Evolutionary conservation across 2,888 invertebrate genomes (phyloP), one percentile per base, ranked within the genome.

Genomic region (Microctonus brassicae): DNA sequence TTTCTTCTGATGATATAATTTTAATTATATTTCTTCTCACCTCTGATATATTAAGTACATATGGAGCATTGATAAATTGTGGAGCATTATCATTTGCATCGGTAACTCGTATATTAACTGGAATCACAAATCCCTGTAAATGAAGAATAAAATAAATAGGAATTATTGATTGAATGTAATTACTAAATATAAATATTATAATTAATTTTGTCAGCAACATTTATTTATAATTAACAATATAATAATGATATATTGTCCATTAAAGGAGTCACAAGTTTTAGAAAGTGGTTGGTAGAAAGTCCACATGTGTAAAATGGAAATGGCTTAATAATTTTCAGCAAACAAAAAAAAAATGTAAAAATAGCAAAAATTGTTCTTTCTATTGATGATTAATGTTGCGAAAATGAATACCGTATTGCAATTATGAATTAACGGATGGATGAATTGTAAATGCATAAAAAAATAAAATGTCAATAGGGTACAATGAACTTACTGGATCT

Each of bases 1-100:
- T 11, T 70, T 36, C 22, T 63, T 22, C 22, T 22, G 7, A 20
- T 58, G 17, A 22, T 36, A 17, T 47, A 53, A 34, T 60, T 33
- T 9, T 60, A 26, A 42, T 60, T 36, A 20, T 91, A 29, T 55
- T 60, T 17, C n/a, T 17, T 57, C 92, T 92, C 80, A 95, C 94
- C 91, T 96, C 96, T 0, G 95, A 95, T 70, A 96, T 92, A 79
- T 95, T 94, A 77, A 94, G 90, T 61, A 92, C 90, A 87, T 95
- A 96, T 0, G 96, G 95, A 0, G 94, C 94, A 77, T 94, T 94
- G 73, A 91, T 89, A 90, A 96, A 96, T 82, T 90, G 90, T 0
- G 96, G 96, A 9, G 95, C 94, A 88, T 97, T 96, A 88, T 97
- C 97, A 87, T 97, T 97, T 74, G 95, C 95, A 88, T 97, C 97